Base-by-base conservation (phyloP, 1,140 invertebrate genomes). In the Papilio glaucus region DNA sequence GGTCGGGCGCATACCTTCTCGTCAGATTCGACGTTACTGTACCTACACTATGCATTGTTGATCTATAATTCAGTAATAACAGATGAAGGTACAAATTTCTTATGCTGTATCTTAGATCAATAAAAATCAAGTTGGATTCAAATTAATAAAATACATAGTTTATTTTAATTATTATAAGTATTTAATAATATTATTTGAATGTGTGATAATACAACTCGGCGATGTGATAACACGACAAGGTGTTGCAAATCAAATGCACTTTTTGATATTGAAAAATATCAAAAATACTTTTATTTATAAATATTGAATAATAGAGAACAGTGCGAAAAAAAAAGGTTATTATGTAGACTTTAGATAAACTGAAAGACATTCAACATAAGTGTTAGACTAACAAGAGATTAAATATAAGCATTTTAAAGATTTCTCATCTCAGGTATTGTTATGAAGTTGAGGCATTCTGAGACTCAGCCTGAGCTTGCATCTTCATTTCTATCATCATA, bases 401-500 rank as follows among this genome's bases (percentile, higher is more conserved):
- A 63, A 38, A 38, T 63, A 69, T 67, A 74, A 76, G 68, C 72
- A 74, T 42, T 62, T 53, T 53, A 29, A 61, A 21, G 24, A 49
- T 67, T 49, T 42, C 3, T 18, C 26, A 72, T 37, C 41, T 18
- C 61, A 67, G 65, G 68, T 74, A 78, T 74, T 86, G 83, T 91
- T 92, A 92, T 89, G 89, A 88, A n/a, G 86, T 74, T 9, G 86
- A 78, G 9, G 85, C 74, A 49, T 91, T 90, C 61, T 86, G 84
- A 71, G 86, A 83, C 71, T 88, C 86, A 33, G 85, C 76, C 72
- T 91, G 87, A 0, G 84, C 83, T 63, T 95, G 93, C 61, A 95
- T 71, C 89, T 96, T 96, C 89, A 95, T 94, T 84, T 96, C 95
- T 81, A 96, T 95, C 29, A 96, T 94, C 80, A 95, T 95, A 39